These are phyloP conservation scores for Rallus limicola DNA, from an alignment of 2,113 vertebrate genomes.

Conservation along the genomic window DNA sequence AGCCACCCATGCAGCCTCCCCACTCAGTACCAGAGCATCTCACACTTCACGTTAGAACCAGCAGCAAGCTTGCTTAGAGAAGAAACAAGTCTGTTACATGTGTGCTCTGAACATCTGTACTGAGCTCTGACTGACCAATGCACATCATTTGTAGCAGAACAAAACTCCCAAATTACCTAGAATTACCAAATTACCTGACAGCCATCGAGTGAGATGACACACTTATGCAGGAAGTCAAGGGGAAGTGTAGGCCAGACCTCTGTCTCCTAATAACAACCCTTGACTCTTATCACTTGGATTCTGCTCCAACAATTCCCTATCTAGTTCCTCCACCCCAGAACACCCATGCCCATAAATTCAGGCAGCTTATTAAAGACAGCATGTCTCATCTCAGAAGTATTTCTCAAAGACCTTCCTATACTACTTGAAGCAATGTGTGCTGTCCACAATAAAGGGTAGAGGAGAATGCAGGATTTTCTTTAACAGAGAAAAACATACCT, in stretches of 20 bases:
- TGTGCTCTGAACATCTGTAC: background rate
- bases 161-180: background rate
- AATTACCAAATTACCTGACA: background rate
- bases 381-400: background rate
- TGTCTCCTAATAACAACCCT: background rate
- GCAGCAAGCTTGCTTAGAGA: background rate
- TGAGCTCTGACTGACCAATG: background rate
- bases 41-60: background rate
- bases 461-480: background rate
- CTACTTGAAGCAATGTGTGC: background rate
- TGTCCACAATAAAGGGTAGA: background rate
- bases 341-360: background rate
- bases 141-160: background rate
- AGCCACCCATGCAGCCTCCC: background rate
- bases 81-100: background rate
- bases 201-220: background rate
- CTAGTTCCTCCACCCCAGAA: background rate
- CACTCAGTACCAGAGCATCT: background rate
- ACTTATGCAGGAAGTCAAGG: background rate
- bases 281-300: background rate
- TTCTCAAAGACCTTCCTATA: background rate
- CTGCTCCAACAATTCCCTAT: background rate
- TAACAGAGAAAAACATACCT: constrained; percentile 78
- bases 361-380: background rate
- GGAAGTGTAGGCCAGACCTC: background rate